A percentile compares a stretch with the other conserved stretches of the same genome.
These are phyloP conservation scores for Poecile montanus DNA, from an alignment of 2,797 vertebrate species.

Conservation along the genomic window DNA sequence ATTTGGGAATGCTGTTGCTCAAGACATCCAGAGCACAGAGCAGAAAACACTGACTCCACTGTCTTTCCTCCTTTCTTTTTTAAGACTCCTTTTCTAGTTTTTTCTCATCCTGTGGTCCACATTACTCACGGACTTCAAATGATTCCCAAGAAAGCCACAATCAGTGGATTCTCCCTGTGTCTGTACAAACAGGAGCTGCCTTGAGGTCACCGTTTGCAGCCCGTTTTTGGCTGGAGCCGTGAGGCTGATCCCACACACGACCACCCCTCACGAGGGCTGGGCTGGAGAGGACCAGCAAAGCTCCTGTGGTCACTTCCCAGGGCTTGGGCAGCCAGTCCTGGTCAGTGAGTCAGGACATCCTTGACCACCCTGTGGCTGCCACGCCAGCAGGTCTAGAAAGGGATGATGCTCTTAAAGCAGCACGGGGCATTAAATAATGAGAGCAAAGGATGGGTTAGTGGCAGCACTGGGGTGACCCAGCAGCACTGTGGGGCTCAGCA, in stretches of 20 bases:
- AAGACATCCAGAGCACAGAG: neutral
- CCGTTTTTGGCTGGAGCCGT: neutral
- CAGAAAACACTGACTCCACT: slow-evolving; percentile 43
- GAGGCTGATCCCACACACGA: neutral
- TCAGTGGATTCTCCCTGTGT: slow-evolving; percentile 44
- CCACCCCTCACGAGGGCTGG: neutral
- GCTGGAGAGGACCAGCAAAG: neutral
- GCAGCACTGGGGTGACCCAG: neutral
- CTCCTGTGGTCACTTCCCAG: neutral
- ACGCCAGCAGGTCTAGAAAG: rapidly evolving
- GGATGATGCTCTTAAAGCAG: neutral
- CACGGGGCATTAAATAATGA: rapidly evolving
- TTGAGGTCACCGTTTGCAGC: neutral
- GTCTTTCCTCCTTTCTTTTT: slow-evolving; percentile 44
- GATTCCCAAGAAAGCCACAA: slow-evolving; percentile 56
- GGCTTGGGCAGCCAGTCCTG: neutral
- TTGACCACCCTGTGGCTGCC: neutral
- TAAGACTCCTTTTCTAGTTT: neutral
- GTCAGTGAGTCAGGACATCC: neutral
- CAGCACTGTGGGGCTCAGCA: rapidly evolving
- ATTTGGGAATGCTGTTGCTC: neutral
- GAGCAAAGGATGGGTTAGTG: neutral
- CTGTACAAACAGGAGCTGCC: slow-evolving; percentile 59
- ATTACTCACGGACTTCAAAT: slow-evolving; percentile 46
- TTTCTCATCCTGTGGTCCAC: slow-evolving; percentile 45